These are phyloP conservation scores for Pithys albifrons DNA, from an alignment of 2,113 vertebrate genomes.

Conservation along the genomic window DNA sequence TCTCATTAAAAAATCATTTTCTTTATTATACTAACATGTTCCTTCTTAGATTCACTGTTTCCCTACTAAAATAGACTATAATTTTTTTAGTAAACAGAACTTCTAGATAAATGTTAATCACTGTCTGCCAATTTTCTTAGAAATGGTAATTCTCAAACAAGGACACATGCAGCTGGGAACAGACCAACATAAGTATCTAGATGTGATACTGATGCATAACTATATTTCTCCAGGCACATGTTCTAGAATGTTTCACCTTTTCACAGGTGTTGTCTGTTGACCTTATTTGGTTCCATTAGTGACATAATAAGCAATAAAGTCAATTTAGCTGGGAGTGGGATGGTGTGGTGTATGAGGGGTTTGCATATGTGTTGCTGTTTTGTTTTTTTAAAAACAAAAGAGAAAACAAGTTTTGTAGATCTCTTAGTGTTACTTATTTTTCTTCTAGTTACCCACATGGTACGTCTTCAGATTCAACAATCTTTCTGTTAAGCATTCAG, in stretches of 20 bases:
- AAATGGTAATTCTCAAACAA: not conserved
- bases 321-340: not conserved
- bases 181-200: not conserved
- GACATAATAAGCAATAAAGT: not conserved
- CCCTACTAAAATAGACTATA: not conserved
- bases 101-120: not conserved
- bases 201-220: not conserved
- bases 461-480: not conserved
- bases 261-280: not conserved
- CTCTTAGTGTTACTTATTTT: not conserved
- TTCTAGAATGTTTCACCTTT: not conserved
- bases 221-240: not conserved
- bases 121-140: not conserved
- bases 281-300: not conserved
- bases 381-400: not conserved
- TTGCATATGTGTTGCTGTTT: not conserved
- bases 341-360: not conserved
- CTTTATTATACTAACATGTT: not conserved
- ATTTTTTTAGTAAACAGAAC: not conserved
- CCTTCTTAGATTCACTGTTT: not conserved
- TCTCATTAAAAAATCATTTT: conserved; percentile 39
- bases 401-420: not conserved
- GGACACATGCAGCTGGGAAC: not conserved
- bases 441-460: not conserved
- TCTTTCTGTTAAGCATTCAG: not conserved